A percentile compares a stretch with the other conserved stretches of the same genome.
Conservation (phyloP, 2,113 vertebrate genomes). For the Pterocles orientalis region DNA sequence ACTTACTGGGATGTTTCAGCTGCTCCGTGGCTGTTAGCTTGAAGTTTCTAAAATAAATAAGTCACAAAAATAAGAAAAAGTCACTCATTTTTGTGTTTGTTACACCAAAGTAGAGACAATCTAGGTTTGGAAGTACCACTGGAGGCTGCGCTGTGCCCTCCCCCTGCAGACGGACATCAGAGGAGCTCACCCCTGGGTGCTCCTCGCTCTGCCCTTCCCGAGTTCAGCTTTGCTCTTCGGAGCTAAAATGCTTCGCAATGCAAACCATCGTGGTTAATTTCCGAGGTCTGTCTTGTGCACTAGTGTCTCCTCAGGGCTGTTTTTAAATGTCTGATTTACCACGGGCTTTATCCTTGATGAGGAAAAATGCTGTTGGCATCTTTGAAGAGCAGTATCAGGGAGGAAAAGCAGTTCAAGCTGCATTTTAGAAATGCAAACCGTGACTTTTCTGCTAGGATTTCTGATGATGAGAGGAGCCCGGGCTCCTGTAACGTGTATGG, state of each 20-base stretch:
- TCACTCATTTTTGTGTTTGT: neutral
- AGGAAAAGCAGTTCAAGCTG: neutral
- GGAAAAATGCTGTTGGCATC: neutral
- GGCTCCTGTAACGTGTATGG: neutral
- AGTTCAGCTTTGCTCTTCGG: neutral
- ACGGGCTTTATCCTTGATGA: neutral
- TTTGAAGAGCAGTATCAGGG: neutral
- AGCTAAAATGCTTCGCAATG: neutral
- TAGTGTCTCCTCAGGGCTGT: neutral
- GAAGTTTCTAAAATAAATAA: neutral
- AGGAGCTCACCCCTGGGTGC: neutral
- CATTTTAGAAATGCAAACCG: neutral
- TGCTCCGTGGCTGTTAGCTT: neutral
- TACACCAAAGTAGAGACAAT: neutral
- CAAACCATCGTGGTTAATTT: neutral
- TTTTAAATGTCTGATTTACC: neutral
- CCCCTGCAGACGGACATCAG: neutral
- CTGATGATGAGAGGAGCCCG: neutral
- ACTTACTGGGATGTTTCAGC: neutral
- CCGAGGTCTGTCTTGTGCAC: neutral
- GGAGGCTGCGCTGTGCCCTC: neutral
- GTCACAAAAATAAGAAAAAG: rapidly evolving
- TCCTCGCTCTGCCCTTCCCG: neutral
- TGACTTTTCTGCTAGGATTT: constrained; percentile 10
- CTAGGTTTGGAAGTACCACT: neutral